Conservation (phyloP, 2,797 vertebrate genomes). For the Sparidentex hasta region DNA sequence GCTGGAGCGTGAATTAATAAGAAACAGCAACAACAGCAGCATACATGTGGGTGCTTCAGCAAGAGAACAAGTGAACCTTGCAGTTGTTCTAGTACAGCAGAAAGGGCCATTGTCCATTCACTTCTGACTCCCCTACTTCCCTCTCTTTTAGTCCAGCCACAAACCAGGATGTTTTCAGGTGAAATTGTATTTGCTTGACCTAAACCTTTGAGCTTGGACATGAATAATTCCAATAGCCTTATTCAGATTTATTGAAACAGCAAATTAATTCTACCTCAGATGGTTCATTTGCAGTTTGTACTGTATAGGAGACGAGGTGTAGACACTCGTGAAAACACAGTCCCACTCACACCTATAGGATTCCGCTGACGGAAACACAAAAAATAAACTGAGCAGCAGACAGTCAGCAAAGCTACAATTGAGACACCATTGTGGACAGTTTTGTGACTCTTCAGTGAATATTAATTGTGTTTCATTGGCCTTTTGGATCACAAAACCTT, state of each 20-base stretch:
- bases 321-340: neutral
- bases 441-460: conserved; percentile 30
- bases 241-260: neutral
- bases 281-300: neutral
- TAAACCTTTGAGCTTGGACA: neutral
- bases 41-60: neutral
- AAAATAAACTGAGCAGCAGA: neutral
- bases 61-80: neutral
- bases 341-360: neutral
- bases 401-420: neutral
- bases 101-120: neutral
- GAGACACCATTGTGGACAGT: conserved; percentile 3
- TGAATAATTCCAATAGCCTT: neutral
- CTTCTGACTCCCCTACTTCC: neutral
- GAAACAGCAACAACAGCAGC: too few relatives aligned
- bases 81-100: too few relatives aligned
- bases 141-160: neutral
- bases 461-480: conserved; percentile 58
- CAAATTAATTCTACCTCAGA: neutral
- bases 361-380: neutral
- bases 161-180: neutral
- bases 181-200: conserved; percentile 38
- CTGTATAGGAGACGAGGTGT: neutral
- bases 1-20: neutral
- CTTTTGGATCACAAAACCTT: conserved; percentile 46